Evolutionary conservation across 2,113 vertebrate genomes (phyloP).

Genomic region (Pan paniscus): DNA sequence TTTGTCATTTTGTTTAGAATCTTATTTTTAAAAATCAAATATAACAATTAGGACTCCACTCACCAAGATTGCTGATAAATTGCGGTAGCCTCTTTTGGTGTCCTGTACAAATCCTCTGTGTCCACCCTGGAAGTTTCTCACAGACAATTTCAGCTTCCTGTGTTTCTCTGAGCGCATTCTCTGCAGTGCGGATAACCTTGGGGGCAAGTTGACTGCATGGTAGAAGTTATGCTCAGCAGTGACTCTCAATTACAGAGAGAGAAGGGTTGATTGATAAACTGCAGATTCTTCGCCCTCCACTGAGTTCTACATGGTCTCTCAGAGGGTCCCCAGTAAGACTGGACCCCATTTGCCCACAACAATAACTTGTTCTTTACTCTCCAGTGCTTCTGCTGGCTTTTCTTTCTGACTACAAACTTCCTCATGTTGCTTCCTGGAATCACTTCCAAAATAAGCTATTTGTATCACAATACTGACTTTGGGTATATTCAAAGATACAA

Average conservation of each 20-base stretch:
- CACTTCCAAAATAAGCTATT: not conserved
- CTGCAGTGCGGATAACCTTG: not conserved
- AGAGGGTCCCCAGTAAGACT: not conserved
- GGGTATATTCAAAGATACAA: not conserved
- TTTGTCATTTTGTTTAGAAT: not conserved
- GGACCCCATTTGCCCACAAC: not conserved
- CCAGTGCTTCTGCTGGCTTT: not conserved
- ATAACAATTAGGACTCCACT: not conserved
- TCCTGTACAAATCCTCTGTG: not conserved
- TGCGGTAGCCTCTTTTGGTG: not conserved
- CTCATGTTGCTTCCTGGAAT: not conserved
- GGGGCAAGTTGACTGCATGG: too few species aligned
- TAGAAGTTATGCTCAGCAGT: not conserved
- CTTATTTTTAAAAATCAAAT: not conserved
- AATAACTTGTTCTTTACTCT: not conserved
- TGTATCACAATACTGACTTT: not conserved
- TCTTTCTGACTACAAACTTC: not conserved
- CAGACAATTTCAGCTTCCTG: not conserved
- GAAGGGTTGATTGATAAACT: too few species aligned
- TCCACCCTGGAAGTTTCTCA: not conserved
- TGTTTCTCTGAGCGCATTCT: not conserved
- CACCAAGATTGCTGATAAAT: not conserved
- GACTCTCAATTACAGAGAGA: not conserved
- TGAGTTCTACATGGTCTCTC: fast-evolving
- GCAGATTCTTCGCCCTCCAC: not conserved